Percentiles rank a stretch among this genome's conserved stretches.
These are phyloP conservation scores for Hippasteria phrygiana DNA, from an alignment of 53 echinoderm and acorn worm species.

Conservation along the genomic window DNA sequence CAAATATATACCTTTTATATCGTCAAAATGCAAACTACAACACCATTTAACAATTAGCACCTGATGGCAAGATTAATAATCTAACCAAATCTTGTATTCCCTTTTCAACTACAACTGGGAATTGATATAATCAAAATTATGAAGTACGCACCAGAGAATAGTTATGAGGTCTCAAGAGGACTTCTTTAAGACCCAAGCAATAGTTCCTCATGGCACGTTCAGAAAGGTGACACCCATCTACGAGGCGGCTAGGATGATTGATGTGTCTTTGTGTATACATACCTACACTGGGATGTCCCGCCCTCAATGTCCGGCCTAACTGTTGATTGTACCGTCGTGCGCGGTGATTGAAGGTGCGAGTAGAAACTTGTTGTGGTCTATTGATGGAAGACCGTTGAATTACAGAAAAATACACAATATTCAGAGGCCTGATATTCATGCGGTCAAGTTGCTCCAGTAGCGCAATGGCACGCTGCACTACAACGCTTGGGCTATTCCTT, in stretches of 20 bases:
- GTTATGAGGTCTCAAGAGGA: not conserved
- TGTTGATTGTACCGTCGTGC: not conserved
- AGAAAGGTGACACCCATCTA: slow-evolving; percentile 13
- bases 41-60: too few species aligned
- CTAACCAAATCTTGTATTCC: too few species aligned
- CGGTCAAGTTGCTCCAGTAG: not conserved
- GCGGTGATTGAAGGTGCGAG: not conserved
- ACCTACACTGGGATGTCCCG: slow-evolving; percentile 8
- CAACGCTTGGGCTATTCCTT: not conserved
- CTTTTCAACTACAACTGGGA: too few species aligned
- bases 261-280: slow-evolving; percentile 14
- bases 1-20: too few species aligned
- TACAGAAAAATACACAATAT: not conserved
- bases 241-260: not conserved
- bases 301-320: slow-evolving; percentile 4
- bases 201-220: not conserved
- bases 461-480: not conserved
- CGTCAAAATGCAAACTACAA: too few species aligned
- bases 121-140: too few species aligned
- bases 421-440: not conserved
- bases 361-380: not conserved
- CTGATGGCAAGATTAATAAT: too few species aligned
- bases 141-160: not conserved
- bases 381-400: not conserved
- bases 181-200: not conserved